phyloP scores from a whole-genome alignment of 2,797 vertebrate species.

The Scomberomorus guttatus region DNA sequence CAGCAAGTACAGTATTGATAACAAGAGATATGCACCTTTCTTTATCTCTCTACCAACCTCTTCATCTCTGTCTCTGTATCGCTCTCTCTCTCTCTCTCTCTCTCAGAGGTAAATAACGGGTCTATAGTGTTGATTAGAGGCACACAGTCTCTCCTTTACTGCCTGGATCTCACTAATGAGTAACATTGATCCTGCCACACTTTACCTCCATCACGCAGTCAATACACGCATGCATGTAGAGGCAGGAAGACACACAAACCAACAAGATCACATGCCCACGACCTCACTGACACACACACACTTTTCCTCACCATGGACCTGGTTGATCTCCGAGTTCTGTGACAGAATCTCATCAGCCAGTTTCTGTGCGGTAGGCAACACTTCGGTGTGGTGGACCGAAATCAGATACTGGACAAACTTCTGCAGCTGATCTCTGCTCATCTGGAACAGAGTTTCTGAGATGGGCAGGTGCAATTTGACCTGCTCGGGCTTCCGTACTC shows the following conservation, averaged over 20 bases:
- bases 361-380: constrained; percentile 98
- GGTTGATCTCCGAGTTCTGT: constrained; percentile 99
- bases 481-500: constrained; percentile 97
- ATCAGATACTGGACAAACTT: constrained; percentile 99
- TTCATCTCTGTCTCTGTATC: constrained; percentile 44
- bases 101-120: constrained; percentile 69
- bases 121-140: constrained; percentile 77
- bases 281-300: constrained; percentile 23
- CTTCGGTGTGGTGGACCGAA: constrained; percentile 98
- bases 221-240: constrained; percentile 47
- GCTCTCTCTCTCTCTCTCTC: constrained; percentile 13
- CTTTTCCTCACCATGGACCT: constrained; percentile 95
- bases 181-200: constrained; percentile 74
- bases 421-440: constrained; percentile 99
- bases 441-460: constrained; percentile 99
- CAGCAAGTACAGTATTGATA: constrained; percentile 41
- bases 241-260: constrained; percentile 31
- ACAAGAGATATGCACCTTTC: constrained; percentile 49
- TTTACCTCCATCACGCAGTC: constrained; percentile 74
- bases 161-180: constrained; percentile 77
- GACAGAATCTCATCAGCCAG: constrained; percentile 98
- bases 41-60: constrained; percentile 45
- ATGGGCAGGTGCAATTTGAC: constrained; percentile 99
- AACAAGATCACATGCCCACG: not conserved
- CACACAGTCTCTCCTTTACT: constrained; percentile 66